Conservation (phyloP, 2,113 vertebrate genomes). For the Noturus placidus region DNA sequence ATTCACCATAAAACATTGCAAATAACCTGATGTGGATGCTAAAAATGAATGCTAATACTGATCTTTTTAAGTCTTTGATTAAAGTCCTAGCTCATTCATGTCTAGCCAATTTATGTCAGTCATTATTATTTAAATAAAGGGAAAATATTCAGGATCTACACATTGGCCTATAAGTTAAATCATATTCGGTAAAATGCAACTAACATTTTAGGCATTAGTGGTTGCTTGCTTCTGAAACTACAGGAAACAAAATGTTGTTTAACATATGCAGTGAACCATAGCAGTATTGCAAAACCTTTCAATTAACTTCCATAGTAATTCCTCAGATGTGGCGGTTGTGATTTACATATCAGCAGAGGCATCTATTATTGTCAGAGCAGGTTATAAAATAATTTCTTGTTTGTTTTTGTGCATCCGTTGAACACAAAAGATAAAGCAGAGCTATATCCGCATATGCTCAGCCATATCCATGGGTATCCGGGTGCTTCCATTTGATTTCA, state of each 20-base stretch:
- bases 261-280: conserved; percentile 8
- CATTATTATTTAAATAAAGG: neutral
- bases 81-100: neutral
- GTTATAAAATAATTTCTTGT: conserved; percentile 21
- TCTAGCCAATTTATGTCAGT: neutral
- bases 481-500: conserved; percentile 41
- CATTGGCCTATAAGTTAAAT: neutral
- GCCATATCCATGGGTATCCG: conserved; percentile 18
- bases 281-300: conserved; percentile 19
- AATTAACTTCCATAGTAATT: conserved; percentile 25
- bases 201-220: neutral
- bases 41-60: too few relatives aligned
- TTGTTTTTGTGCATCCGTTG: conserved; percentile 41
- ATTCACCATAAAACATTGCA: neutral
- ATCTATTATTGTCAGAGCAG: conserved; percentile 44
- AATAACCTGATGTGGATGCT: neutral
- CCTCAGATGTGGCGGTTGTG: neutral
- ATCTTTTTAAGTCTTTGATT: too few relatives aligned
- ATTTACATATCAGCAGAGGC: conserved; percentile 51
- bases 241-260: conserved; percentile 11
- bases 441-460: conserved; percentile 32
- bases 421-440: conserved; percentile 28
- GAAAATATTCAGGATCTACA: neutral
- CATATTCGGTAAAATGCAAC: neutral
- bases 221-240: conserved; percentile 20